These are phyloP conservation scores for Pseudochaenichthys georgianus DNA, from an alignment of 2,797 vertebrate species.

Conservation along the genomic window DNA sequence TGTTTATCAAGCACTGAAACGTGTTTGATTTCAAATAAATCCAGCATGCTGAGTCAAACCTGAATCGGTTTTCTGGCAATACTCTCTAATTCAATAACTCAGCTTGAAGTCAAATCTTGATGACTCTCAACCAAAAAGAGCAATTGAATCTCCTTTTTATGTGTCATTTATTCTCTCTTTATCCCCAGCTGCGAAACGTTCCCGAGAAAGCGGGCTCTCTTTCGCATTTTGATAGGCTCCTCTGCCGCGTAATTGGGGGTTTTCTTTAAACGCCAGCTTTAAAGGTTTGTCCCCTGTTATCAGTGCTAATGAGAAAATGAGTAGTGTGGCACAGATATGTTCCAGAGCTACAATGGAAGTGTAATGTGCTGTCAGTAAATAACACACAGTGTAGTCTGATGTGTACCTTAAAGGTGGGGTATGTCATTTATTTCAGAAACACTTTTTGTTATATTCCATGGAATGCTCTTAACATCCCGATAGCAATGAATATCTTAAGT, in stretches of 20 bases:
- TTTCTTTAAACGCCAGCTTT: conserved; percentile 67
- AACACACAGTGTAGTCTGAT: conserved; percentile 50
- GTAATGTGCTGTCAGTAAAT: conserved; percentile 67
- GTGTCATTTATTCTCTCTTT: conserved; percentile 59
- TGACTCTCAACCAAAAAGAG: conserved; percentile 59
- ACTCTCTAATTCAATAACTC: conserved; percentile 54
- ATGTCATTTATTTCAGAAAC: too few species aligned
- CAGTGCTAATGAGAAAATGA: conserved; percentile 80
- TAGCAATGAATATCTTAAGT: too few species aligned
- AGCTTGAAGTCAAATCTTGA: conserved; percentile 54
- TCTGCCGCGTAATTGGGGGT: conserved; percentile 77
- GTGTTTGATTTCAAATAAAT: conserved; percentile 21
- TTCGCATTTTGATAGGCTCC: conserved; percentile 65
- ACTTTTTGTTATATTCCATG: too few species aligned
- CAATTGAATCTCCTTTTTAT: conserved; percentile 43
- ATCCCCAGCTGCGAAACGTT: conserved; percentile 66
- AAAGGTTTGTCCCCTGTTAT: conserved; percentile 78
- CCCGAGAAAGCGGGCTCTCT: conserved; percentile 36
- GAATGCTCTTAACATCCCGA: too few species aligned
- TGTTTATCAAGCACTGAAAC: conserved; percentile 28
- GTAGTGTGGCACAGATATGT: conserved; percentile 46
- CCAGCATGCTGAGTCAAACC: conserved; percentile 23
- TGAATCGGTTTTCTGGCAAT: conserved; percentile 27
- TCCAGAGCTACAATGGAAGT: conserved; percentile 50
- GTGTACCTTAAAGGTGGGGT: conserved; percentile 5